Conservation (phyloP, 2,113 vertebrate genomes). For the Prolemur simus region DNA sequence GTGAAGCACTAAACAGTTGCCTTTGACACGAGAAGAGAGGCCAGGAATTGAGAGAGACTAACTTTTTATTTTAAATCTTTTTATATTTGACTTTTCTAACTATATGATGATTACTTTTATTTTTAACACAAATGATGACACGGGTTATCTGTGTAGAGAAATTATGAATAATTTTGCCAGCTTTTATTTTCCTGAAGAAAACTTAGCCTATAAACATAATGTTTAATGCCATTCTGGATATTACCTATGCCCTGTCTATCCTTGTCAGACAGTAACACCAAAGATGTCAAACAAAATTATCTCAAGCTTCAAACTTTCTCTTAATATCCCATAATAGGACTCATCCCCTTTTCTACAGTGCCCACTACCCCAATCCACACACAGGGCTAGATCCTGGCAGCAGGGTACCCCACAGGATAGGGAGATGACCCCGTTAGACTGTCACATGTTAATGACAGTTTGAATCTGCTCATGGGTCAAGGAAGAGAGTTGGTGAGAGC, state of each 20-base stretch:
- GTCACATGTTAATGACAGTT: not conserved
- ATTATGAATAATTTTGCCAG: not conserved
- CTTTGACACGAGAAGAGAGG: not conserved
- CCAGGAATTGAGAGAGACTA: not conserved
- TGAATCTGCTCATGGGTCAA: not conserved
- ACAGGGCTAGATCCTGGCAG: not conserved
- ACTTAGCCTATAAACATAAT: not conserved
- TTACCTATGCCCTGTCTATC: not conserved
- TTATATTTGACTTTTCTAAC: not conserved
- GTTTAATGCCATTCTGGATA: not conserved
- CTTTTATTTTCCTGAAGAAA: conserved; percentile 36
- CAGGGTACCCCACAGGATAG: too few relatives aligned
- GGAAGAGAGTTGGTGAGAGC: not conserved
- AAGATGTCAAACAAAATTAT: not conserved
- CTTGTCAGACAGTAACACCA: not conserved
- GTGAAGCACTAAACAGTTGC: not conserved
- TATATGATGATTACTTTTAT: conserved; percentile 3
- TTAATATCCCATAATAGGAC: not conserved
- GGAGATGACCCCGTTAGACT: not conserved
- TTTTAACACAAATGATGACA: not conserved
- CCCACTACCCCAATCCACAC: not conserved
- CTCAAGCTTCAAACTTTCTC: not conserved
- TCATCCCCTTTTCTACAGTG: not conserved
- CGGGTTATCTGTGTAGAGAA: conserved; percentile 12
- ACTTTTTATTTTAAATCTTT: conserved; percentile 21